Evolutionary conservation across 30 jellyfish, hydroid and myxozoan genomes (phyloP).

Genomic region (Aurelia aurita): DNA sequence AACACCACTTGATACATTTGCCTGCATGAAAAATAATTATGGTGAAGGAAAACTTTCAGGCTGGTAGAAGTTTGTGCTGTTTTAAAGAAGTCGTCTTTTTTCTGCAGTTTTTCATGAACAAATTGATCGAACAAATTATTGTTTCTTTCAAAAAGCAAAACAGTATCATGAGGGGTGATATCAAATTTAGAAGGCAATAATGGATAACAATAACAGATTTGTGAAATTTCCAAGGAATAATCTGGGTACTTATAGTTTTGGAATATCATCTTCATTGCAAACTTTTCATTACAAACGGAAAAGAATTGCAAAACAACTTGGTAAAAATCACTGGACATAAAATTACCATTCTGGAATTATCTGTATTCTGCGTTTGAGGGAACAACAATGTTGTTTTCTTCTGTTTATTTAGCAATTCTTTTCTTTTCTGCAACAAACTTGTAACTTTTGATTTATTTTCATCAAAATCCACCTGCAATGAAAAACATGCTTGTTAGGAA

Average conservation of each 20-base stretch:
- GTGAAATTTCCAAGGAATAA: no score
- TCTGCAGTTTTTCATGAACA: no score
- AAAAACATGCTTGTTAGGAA: no score
- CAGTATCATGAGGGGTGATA: neutral
- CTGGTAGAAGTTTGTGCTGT: no score
- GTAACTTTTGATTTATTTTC: conserved; percentile 46
- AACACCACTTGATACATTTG: conserved; percentile 81
- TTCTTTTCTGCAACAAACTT: conserved; percentile 2
- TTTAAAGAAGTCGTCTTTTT: no score
- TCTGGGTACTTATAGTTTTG: no score
- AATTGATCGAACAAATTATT: no score
- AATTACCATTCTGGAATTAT: conserved; percentile 66
- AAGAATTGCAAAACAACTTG: neutral
- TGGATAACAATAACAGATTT: neutral
- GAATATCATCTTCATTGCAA: no score
- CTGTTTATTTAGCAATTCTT: conserved; percentile 8
- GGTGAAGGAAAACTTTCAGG: no score
- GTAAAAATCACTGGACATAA: neutral
- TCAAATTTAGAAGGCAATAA: neutral
- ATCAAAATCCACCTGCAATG: conserved; percentile 56
- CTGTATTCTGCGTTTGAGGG: conserved; percentile 63
- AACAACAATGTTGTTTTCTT: conserved; percentile 9
- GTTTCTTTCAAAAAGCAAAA: neutral
- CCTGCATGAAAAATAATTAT: conserved; percentile 19
- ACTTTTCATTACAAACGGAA: neutral